Base-by-base conservation (phyloP, 1,140 invertebrate species). In the Dolichoris vasculosae region DNA sequence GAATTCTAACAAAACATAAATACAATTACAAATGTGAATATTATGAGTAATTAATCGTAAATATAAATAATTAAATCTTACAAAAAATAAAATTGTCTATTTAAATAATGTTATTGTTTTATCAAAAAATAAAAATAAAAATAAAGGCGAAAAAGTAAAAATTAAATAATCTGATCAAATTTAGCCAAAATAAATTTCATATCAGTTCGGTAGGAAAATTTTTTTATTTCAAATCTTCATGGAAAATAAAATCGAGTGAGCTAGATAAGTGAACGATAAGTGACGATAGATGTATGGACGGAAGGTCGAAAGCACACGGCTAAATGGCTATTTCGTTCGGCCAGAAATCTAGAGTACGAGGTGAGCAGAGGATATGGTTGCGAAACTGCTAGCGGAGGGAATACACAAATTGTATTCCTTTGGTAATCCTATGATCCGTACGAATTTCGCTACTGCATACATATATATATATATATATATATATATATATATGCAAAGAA, bases 371-470 rank as follows among this genome's bases (percentile, higher is more conserved):
- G 23, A 76, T 20, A 35, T 9, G 46, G n/a, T 48, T 51, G 23
- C 75, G 26, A 20, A 23, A 15, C 75, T 48, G 23, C 1, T 2
- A 46, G 43, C 46, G 11, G 1, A 11, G n/a, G 51, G 46, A 51
- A 51, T 38, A 73, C 69, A n/a, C 69, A 73, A 73, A 73, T 73
- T 73, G 69, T 73, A 40, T 73, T 73, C 38, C 23, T 73, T 73
- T 73, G 23, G 35, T 73, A 73, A 73, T 73, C 69, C 69, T 23
- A 43, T 73, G 69, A 73, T 73, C 23, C 20, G 9, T 73, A 40
- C 38, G 9, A 38, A 43, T n/a, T 73, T 38, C 32, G 11, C 38
- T 73, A 43, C 23, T 38, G 32, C 23, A 2, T 43, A 17, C 32
- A 17, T 64, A 51, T 17, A 17, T 17, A 32, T 30, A 17, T 30